Conservation (phyloP, 2,797 vertebrate genomes). For the Galaxias olidus region DNA sequence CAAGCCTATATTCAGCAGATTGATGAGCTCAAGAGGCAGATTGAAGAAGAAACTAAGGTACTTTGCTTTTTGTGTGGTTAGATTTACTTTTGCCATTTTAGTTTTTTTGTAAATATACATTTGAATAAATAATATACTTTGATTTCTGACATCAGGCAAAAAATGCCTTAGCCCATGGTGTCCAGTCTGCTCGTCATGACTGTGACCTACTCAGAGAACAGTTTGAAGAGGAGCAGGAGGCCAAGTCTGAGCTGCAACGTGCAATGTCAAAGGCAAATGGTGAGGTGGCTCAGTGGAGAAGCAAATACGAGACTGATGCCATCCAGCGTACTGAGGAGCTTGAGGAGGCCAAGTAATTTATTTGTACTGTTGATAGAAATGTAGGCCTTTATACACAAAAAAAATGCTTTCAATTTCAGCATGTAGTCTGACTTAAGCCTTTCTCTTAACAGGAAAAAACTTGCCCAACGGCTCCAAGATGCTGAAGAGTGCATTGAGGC, state of each 20-base stretch:
- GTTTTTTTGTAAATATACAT: constrained; percentile 13
- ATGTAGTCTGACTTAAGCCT: too few species aligned
- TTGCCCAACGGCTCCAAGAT: constrained; percentile 85
- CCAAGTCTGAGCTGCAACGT: constrained; percentile 84
- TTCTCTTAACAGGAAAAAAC: constrained; percentile 78
- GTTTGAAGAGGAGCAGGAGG: constrained; percentile 85
- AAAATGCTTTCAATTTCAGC: too few species aligned
- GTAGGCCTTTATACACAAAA: too few species aligned
- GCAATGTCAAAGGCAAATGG: constrained; percentile 84
- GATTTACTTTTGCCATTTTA: neutral
- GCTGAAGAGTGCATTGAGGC: constrained; percentile 85
- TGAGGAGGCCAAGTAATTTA: constrained; percentile 82
- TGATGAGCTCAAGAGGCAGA: constrained; percentile 88
- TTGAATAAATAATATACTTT: constrained; percentile 10
- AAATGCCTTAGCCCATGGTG: constrained; percentile 80
- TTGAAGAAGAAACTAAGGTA: constrained; percentile 81
- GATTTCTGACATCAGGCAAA: constrained; percentile 84
- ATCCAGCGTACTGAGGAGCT: constrained; percentile 86
- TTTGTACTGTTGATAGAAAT: too few species aligned
- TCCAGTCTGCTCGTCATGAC: constrained; percentile 82
- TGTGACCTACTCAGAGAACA: constrained; percentile 86
- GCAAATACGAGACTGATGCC: constrained; percentile 85
- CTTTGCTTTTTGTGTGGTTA: too few species aligned
- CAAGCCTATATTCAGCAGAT: constrained; percentile 91
- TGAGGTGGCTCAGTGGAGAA: constrained; percentile 87